Percentiles rank a stretch among this genome's conserved stretches.
These are phyloP conservation scores for Trididemnum clinides DNA, from an alignment of 23 tunicate genomes.

Conservation along the genomic window DNA sequence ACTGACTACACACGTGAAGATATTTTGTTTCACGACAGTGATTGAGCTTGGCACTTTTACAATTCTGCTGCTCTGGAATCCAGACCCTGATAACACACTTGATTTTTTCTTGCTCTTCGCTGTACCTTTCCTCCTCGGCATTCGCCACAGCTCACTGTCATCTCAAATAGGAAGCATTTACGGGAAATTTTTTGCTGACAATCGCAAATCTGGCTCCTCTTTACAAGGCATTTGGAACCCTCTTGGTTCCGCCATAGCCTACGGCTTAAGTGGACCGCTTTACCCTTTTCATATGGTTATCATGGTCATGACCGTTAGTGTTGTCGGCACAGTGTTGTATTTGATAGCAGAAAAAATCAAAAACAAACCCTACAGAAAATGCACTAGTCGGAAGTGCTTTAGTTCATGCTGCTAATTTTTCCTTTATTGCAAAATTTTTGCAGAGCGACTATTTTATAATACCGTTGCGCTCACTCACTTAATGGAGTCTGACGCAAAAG, in stretches of 20 bases:
- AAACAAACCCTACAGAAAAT: conserved; percentile 45
- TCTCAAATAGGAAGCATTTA: conserved; percentile 55
- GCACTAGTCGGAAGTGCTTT: no score
- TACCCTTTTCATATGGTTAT: conserved; percentile 56
- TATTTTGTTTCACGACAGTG: conserved; percentile 35
- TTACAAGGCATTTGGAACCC: conserved; percentile 67
- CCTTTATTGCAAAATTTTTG: no score
- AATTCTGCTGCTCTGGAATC: conserved; percentile 60
- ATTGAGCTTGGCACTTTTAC: conserved; percentile 45
- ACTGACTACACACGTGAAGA: conserved; percentile 35
- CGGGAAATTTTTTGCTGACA: conserved; percentile 42
- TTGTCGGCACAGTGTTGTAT: conserved; percentile 53
- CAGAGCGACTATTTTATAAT: no score
- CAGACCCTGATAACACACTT: not conserved
- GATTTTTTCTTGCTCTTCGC: conserved; percentile 44
- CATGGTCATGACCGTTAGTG: conserved; percentile 37
- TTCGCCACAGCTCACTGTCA: conserved; percentile 40
- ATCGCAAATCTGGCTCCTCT: conserved; percentile 64
- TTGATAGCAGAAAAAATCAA: conserved; percentile 48
- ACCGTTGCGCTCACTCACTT: no score
- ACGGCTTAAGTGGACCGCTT: conserved; percentile 59
- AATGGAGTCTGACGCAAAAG: no score
- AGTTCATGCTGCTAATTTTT: no score
- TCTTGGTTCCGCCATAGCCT: conserved; percentile 66
- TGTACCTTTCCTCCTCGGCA: conserved; percentile 46